A percentile compares a stretch with the other conserved stretches of the same genome.
Conservation (phyloP, 2,113 vertebrate species). For the Phylloscopus whistleri region DNA sequence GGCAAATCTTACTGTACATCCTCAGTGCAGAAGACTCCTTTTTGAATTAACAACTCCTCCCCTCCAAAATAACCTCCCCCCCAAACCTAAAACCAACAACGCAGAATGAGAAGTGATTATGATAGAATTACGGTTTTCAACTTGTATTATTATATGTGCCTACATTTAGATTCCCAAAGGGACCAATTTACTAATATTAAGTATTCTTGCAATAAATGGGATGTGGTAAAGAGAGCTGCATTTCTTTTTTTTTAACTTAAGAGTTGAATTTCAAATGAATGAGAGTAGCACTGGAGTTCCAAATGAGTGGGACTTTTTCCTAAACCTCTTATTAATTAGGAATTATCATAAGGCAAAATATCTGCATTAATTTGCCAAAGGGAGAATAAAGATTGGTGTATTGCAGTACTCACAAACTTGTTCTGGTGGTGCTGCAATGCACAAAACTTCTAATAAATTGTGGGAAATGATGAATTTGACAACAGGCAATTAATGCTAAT, state of each 20-base stretch:
- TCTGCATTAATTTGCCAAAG: constrained; percentile 51
- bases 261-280: constrained; percentile 70
- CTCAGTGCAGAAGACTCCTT: constrained; percentile 52
- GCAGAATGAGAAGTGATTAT: constrained; percentile 70
- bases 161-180: constrained; percentile 78
- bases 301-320: constrained; percentile 43
- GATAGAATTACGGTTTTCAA: constrained; percentile 72
- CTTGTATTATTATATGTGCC: constrained; percentile 57
- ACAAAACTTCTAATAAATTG: constrained; percentile 60
- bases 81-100: not conserved
- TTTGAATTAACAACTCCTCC: constrained; percentile 33
- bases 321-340: constrained; percentile 64
- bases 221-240: constrained; percentile 40
- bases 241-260: not conserved
- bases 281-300: constrained; percentile 41
- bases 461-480: constrained; percentile 55
- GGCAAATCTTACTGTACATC: constrained; percentile 39
- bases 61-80: not conserved
- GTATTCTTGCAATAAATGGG: constrained; percentile 60
- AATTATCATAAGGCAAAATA: constrained; percentile 61
- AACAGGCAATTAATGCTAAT: constrained; percentile 57
- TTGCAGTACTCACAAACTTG: constrained; percentile 34
- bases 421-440: constrained; percentile 46
- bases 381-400: constrained; percentile 48
- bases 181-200: constrained; percentile 81